Conservation (phyloP, 1,140 invertebrate species). For the Leptinotarsa texana region DNA sequence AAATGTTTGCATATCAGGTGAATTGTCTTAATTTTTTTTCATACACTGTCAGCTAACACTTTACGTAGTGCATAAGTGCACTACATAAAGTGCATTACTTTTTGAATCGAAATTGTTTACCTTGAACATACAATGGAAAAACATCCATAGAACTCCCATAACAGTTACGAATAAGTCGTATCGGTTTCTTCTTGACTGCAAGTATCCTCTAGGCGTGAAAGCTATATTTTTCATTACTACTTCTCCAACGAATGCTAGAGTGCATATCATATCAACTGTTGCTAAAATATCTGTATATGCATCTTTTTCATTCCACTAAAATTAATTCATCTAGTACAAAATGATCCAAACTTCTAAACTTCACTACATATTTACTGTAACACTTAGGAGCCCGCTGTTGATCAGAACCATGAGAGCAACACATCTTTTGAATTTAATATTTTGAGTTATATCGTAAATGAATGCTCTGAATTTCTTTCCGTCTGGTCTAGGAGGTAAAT, state of each 20-base stretch:
- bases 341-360: too few species aligned
- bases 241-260: slow-evolving; percentile 85
- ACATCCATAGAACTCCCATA: slow-evolving; percentile 95
- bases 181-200: slow-evolving; percentile 96
- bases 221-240: slow-evolving; percentile 98
- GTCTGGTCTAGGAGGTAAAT: slow-evolving; percentile 95
- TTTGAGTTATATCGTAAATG: slow-evolving; percentile 98
- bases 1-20: too few species aligned
- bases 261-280: slow-evolving; percentile 83
- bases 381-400: slow-evolving; percentile 88
- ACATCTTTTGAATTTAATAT: slow-evolving; percentile 92
- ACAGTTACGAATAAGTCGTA: slow-evolving; percentile 98
- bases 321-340: slow-evolving; percentile 32
- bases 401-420: slow-evolving; percentile 91
- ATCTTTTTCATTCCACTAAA: slow-evolving; percentile 83
- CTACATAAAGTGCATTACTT: too few species aligned
- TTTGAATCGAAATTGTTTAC: slow-evolving; percentile 55
- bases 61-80: too few species aligned
- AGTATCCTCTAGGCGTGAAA: slow-evolving; percentile 97
- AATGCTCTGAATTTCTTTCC: slow-evolving; percentile 87
- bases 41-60: too few species aligned
- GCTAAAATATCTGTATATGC: slow-evolving; percentile 80
- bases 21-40: too few species aligned
- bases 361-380: slow-evolving; percentile 72
- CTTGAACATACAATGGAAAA: slow-evolving; percentile 87